Percentiles rank a stretch among this genome's conserved stretches.
These are phyloP conservation scores for Halocaridina rubra DNA, from an alignment of 2,888 invertebrate genomes.

Conservation along the genomic window DNA sequence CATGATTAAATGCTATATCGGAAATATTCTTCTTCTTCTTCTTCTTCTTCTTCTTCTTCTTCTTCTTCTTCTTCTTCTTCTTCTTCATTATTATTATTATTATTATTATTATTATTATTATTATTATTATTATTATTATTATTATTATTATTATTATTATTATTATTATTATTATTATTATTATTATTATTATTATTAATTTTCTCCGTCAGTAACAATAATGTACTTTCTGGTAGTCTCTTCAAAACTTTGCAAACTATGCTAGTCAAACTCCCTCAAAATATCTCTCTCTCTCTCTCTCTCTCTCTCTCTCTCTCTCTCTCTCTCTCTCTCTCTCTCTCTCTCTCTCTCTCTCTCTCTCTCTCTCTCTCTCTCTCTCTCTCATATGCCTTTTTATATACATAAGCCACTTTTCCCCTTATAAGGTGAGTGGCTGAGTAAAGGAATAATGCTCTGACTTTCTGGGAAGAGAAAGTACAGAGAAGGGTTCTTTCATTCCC, in stretches of 20 bases:
- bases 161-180: not conserved
- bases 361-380: not conserved
- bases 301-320: slow-evolving; percentile 16
- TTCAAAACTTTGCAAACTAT: not conserved
- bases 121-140: not conserved
- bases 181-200: not conserved
- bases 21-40: not conserved
- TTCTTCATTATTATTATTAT: slow-evolving; percentile 85
- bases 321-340: slow-evolving; percentile 19
- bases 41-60: not conserved
- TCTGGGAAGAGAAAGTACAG: too few relatives aligned
- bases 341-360: slow-evolving; percentile 18
- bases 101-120: slow-evolving; percentile 68
- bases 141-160: not conserved
- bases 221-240: not conserved
- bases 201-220: not conserved
- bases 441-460: too few relatives aligned
- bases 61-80: slow-evolving; percentile 71
- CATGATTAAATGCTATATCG: too few relatives aligned
- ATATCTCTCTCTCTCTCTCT: not conserved
- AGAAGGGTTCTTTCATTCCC: too few relatives aligned
- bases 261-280: not conserved
- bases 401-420: too few relatives aligned
- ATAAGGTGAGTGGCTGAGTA: too few relatives aligned
- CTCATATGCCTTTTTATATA: not conserved